phyloP scores from a whole-genome alignment of 2,888 invertebrate species.

The Kuschelorhynchus macadamiae region DNA sequence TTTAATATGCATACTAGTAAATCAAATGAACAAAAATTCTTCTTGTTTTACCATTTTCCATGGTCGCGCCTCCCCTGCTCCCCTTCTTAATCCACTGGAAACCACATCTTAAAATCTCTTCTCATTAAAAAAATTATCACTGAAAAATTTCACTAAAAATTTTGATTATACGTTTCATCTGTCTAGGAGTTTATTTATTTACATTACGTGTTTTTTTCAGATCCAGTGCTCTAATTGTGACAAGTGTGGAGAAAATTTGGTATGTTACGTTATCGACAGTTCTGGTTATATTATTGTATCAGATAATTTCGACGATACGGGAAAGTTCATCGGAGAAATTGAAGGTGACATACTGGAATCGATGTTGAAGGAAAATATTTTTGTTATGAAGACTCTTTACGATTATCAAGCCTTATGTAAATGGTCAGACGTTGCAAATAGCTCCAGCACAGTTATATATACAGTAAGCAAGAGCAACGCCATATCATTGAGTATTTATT shows the following conservation, averaged over 20 bases:
- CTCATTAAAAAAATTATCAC: too few species aligned
- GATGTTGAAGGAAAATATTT: conserved; percentile 81
- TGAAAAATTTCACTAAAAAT: too few species aligned
- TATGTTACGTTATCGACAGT: conserved; percentile 92
- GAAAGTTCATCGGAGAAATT: conserved; percentile 88
- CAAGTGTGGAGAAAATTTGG: conserved; percentile 75
- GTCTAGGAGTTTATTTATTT: too few species aligned
- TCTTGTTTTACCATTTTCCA: too few species aligned
- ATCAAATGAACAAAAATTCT: too few species aligned
- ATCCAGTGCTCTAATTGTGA: conserved; percentile 70
- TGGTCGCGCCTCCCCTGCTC: too few species aligned
- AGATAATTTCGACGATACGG: conserved; percentile 75
- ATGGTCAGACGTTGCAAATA: conserved; percentile 66
- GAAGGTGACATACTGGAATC: conserved; percentile 84
- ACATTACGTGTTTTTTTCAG: conserved; percentile 53
- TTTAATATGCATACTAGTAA: too few species aligned
- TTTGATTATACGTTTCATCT: too few species aligned
- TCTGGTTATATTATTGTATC: conserved; percentile 90
- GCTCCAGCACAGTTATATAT: conserved; percentile 55
- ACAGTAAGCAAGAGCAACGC: too few species aligned
- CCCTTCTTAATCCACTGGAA: too few species aligned
- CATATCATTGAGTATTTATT: too few species aligned
- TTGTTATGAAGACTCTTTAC: conserved; percentile 81
- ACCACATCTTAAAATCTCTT: too few species aligned
- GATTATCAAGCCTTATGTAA: conserved; percentile 88